These are phyloP conservation scores for Moxostoma hubbsi DNA, from an alignment of 2,797 vertebrate species.

Conservation along the genomic window DNA sequence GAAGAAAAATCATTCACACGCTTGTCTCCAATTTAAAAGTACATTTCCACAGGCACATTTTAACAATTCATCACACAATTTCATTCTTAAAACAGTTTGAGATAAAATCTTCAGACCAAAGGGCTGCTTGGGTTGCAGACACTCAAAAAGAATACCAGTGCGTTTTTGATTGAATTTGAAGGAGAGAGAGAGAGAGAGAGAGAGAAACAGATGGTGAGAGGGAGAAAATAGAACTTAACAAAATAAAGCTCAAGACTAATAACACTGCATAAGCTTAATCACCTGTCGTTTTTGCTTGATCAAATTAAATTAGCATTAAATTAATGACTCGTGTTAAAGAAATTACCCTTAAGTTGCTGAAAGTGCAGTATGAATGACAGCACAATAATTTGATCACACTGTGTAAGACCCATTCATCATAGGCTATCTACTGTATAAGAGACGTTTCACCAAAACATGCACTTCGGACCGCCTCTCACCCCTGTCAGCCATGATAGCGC, in stretches of 20 bases:
- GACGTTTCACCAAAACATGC: conserved; percentile 33
- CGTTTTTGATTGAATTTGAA: conserved; percentile 21
- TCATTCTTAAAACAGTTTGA: conserved; percentile 3
- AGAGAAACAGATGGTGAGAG: neutral
- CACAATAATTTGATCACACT: conserved; percentile 16
- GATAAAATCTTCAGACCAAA: conserved; percentile 48
- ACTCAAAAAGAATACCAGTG: conserved; percentile 9
- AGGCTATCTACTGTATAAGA: neutral
- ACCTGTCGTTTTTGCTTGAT: conserved; percentile 1
- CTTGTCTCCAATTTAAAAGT: conserved; percentile 40
- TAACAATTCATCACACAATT: conserved; percentile 36
- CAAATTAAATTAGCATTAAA: conserved; percentile 1
- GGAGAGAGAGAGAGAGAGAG: neutral
- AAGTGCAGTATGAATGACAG: conserved; percentile 16
- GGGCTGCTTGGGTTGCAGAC: conserved; percentile 44
- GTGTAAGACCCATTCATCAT: conserved; percentile 15
- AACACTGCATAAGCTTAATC: conserved; percentile 7
- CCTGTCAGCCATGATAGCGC: conserved; percentile 60
- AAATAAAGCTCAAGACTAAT: neutral
- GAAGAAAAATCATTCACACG: conserved; percentile 13
- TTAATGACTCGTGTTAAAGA: conserved; percentile 21
- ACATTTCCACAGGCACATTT: conserved; percentile 47
- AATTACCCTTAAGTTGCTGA: neutral
- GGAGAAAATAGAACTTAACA: neutral
- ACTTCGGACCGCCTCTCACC: conserved; percentile 5